Conservation (phyloP, 2,888 invertebrate genomes). For the Sphaerophoria rueppellii region DNA sequence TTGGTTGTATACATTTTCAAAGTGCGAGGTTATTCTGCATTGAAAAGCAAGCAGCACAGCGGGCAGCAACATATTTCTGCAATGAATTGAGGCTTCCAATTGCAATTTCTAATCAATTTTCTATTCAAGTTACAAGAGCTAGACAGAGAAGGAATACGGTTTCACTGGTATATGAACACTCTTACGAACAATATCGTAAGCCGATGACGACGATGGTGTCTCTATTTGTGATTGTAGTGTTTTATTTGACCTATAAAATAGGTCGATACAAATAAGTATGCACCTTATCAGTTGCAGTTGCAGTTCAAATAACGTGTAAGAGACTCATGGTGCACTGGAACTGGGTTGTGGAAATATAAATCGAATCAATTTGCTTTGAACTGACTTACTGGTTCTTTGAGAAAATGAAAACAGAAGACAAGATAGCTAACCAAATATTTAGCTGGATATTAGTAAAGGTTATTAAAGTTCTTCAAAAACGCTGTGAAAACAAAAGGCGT, state of each 20-base stretch:
- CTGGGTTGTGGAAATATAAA: constrained; percentile 54
- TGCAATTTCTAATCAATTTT: constrained; percentile 65
- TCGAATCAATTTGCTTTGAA: too few species aligned
- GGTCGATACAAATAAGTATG: constrained; percentile 58
- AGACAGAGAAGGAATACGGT: constrained; percentile 28
- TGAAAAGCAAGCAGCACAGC: constrained; percentile 21
- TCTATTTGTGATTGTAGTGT: constrained; percentile 12
- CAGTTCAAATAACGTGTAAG: constrained; percentile 62
- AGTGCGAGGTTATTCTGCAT: constrained; percentile 59
- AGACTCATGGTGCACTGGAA: constrained; percentile 50
- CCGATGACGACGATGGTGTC: constrained; percentile 12
- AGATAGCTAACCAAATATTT: too few species aligned
- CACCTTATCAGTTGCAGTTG: constrained; percentile 57
- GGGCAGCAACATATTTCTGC: constrained; percentile 56
- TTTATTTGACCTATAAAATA: constrained; percentile 65
- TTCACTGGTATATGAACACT: background rate
- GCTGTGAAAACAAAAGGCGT: too few species aligned
- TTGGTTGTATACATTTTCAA: constrained; percentile 51
- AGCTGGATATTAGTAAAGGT: too few species aligned
- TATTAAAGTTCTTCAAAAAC: too few species aligned
- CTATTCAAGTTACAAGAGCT: constrained; percentile 29
- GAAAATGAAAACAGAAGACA: too few species aligned
- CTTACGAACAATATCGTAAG: background rate
- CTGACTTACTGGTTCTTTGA: too few species aligned
- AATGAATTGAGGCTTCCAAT: constrained; percentile 64